A percentile compares a stretch with the other conserved stretches of the same genome.
Conservation (phyloP, 1,140 invertebrate species). For the Periplaneta americana region DNA sequence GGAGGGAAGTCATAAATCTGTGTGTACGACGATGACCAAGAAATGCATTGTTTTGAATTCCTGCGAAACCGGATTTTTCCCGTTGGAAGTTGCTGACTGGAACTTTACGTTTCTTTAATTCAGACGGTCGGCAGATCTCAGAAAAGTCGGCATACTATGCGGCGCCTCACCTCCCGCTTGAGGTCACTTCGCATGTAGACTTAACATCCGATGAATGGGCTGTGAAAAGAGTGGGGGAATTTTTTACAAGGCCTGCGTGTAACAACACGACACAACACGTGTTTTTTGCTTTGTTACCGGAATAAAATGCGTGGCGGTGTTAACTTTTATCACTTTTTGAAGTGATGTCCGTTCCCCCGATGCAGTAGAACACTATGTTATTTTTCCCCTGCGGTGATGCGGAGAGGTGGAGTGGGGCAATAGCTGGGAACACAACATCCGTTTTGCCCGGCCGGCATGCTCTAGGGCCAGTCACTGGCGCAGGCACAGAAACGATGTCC, state of each 20-base stretch:
- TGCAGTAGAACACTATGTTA: background rate
- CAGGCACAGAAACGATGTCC: conserved; percentile 5
- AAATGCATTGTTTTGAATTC: no score
- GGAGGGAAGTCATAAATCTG: no score
- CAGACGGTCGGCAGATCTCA: background rate
- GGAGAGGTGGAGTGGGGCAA: background rate
- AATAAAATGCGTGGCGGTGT: background rate
- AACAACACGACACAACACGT: background rate
- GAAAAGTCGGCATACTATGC: background rate
- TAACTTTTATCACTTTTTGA: background rate
- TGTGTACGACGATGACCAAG: no score
- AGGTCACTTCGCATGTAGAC: background rate
- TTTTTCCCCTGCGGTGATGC: background rate
- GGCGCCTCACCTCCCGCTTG: no score
- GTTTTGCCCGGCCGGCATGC: background rate
- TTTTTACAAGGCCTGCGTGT: background rate
- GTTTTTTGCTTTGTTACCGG: background rate
- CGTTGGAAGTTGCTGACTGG: no score
- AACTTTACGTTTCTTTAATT: background rate
- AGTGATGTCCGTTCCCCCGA: background rate
- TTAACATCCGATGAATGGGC: background rate
- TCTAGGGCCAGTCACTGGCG: background rate
- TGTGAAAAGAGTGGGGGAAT: background rate
- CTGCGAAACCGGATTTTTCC: no score
- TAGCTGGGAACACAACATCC: background rate